A percentile compares a stretch with the other conserved stretches of the same genome.
Conservation (phyloP, 2,113 vertebrate genomes). For the Atractosteus spatula region DNA sequence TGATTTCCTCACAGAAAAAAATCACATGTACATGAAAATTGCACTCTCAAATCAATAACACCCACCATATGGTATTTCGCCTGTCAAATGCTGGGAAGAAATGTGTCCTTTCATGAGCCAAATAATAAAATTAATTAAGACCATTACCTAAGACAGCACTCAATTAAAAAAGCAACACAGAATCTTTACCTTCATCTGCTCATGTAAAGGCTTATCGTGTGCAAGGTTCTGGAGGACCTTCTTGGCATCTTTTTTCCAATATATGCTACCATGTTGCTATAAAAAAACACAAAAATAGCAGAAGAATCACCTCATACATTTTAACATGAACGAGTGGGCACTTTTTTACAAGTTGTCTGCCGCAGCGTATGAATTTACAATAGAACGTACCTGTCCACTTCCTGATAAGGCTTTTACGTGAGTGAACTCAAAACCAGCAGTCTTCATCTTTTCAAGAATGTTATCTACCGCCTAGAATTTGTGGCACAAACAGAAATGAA, state of each 20-base stretch:
- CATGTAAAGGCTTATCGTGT: conserved; percentile 55
- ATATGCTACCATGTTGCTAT: conserved; percentile 95
- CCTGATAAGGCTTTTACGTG: conserved; percentile 82
- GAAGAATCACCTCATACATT: neutral
- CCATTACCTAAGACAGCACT: neutral
- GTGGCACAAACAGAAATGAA: neutral
- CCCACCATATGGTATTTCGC: neutral
- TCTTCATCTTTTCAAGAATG: conserved; percentile 83
- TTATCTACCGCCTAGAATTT: conserved; percentile 82
- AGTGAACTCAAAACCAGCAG: conserved; percentile 78
- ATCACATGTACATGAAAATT: too few species aligned
- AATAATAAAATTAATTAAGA: neutral
- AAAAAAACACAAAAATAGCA: conserved; percentile 7
- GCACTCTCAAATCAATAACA: neutral
- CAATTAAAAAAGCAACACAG: too few species aligned
- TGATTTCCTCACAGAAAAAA: too few species aligned
- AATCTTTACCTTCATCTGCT: conserved; percentile 71
- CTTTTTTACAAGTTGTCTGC: neutral
- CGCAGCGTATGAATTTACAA: neutral
- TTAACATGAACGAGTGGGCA: neutral
- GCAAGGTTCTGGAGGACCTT: conserved; percentile 60
- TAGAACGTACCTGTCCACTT: conserved; percentile 82
- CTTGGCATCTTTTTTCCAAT: conserved; percentile 78
- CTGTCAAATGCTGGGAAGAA: neutral
- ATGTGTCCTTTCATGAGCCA: neutral